A percentile compares a stretch with the other conserved stretches of the same genome.
Evolutionary conservation across 2,113 vertebrate species (phyloP).

Genomic region (Erythrolamprus reginae): DNA sequence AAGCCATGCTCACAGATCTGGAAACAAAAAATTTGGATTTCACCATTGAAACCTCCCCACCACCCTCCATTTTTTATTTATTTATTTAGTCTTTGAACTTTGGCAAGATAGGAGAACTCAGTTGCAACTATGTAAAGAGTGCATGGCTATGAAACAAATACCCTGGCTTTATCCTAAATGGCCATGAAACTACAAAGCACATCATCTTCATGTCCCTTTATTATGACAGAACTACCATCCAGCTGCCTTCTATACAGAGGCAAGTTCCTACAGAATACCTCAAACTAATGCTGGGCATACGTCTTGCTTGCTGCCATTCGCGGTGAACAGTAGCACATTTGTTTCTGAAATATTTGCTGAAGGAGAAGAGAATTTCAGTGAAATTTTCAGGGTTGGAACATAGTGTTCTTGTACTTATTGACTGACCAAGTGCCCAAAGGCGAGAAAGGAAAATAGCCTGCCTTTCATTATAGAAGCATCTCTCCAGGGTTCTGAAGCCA

Average conservation of each 20-base stretch:
- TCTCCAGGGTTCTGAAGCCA: background rate
- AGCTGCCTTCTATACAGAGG: conserved; percentile 47
- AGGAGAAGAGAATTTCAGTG: background rate
- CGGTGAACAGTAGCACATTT: background rate
- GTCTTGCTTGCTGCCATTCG: background rate
- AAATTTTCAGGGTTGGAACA: background rate
- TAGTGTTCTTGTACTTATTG: background rate
- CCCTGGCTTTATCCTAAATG: background rate
- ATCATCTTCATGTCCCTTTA: conserved; percentile 19
- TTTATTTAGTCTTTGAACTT: background rate
- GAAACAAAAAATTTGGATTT: too few relatives aligned
- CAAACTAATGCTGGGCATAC: background rate
- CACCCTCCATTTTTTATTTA: background rate
- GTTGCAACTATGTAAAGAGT: background rate
- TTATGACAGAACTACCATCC: conserved; percentile 30
- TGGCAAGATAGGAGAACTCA: background rate
- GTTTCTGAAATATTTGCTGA: background rate
- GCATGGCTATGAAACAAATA: background rate
- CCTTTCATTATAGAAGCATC: background rate
- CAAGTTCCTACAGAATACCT: background rate
- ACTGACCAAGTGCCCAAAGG: background rate
- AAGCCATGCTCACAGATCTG: too few relatives aligned
- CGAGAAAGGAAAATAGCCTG: background rate
- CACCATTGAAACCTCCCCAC: too few relatives aligned
- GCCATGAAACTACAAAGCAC: background rate